Evolutionary conservation across 1,140 invertebrate genomes (phyloP).

Genomic region (Drosophila repletoides): DNA sequence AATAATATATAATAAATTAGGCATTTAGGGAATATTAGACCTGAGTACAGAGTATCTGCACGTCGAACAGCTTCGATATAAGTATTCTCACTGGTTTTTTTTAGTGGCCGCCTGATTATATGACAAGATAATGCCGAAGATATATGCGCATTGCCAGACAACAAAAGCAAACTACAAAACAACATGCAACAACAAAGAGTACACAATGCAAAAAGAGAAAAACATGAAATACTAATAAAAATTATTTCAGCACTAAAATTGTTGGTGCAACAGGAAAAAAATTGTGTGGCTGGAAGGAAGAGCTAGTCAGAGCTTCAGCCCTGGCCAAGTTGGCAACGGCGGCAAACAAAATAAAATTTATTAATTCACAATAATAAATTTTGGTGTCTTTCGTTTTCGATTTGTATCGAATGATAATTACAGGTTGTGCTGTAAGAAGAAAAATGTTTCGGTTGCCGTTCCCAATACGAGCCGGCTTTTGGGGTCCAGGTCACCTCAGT

Average conservation of each 20-base stretch:
- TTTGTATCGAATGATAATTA: constrained; percentile 77
- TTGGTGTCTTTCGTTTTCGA: constrained; percentile 75
- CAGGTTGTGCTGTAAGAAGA: constrained; percentile 66
- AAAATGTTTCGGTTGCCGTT: constrained; percentile 48
- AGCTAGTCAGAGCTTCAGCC: not conserved
- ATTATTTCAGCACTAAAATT: constrained; percentile 44
- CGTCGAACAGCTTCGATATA: too few relatives aligned
- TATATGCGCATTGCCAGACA: constrained; percentile 69
- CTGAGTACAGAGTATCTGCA: too few relatives aligned
- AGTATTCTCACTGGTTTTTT: too few relatives aligned
- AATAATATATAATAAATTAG: too few relatives aligned
- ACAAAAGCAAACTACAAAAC: constrained; percentile 33
- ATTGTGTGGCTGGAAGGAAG: constrained; percentile 23
- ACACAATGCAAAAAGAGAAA: constrained; percentile 1
- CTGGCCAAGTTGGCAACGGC: constrained; percentile 17
- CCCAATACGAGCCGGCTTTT: not conserved
- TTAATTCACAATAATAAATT: constrained; percentile 78
- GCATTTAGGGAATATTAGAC: too few relatives aligned
- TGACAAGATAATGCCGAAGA: constrained; percentile 71
- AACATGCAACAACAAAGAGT: constrained; percentile 33
- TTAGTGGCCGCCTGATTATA: constrained; percentile 57
- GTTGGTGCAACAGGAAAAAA: constrained; percentile 23
- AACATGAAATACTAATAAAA: constrained; percentile 35
- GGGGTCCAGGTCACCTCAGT: not conserved
- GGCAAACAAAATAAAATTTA: constrained; percentile 64